A percentile compares a stretch with the other conserved stretches of the same genome.
Evolutionary conservation across 1,140 invertebrate genomes (phyloP).

Genomic region (Ips typographus): DNA sequence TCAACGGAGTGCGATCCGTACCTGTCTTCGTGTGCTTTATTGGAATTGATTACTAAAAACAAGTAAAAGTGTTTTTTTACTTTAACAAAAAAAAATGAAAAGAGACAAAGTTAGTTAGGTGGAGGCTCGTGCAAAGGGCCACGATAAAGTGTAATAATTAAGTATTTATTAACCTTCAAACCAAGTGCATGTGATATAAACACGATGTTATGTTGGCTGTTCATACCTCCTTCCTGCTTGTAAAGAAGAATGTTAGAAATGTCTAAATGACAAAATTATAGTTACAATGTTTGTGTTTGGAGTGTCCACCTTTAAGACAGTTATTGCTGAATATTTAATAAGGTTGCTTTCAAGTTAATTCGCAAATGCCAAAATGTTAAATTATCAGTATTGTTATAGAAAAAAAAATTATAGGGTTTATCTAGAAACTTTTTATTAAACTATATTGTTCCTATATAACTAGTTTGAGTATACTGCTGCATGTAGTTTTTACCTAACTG

Average conservation of each 20-base stretch:
- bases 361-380: no score
- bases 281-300: background rate
- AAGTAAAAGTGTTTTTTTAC: slow-evolving; percentile 47
- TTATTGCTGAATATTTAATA: background rate
- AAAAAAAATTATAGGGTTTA: no score
- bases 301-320: slow-evolving; percentile 1
- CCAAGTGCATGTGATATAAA: slow-evolving; percentile 46
- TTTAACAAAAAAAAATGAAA: slow-evolving; percentile 36
- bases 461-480: no score
- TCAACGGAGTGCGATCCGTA: slow-evolving; percentile 27
- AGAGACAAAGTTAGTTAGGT: background rate
- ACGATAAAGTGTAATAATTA: background rate
- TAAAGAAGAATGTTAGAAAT: slow-evolving; percentile 5
- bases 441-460: no score
- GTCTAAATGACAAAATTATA: background rate
- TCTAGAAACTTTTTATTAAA: no score
- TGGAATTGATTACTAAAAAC: slow-evolving; percentile 45
- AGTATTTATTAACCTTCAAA: slow-evolving; percentile 34
- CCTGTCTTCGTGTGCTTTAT: slow-evolving; percentile 44
- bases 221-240: slow-evolving; percentile 33
- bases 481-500: background rate
- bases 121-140: background rate
- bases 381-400: no score
- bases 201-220: slow-evolving; percentile 48
- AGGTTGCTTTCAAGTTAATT: no score